Conservation (phyloP, 2,888 invertebrate species). For the Pyrgus malvae region DNA sequence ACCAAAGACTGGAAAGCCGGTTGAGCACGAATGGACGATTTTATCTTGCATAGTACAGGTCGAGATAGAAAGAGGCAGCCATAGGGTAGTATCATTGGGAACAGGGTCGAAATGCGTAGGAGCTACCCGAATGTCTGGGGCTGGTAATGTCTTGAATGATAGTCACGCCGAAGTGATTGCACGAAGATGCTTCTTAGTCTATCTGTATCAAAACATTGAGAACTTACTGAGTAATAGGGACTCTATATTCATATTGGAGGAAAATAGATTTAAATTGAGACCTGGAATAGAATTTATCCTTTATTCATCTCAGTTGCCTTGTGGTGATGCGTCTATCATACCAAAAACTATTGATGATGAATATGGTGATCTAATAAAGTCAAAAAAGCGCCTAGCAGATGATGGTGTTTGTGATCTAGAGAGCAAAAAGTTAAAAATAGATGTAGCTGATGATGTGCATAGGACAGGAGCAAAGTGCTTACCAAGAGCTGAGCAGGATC, state of each 20-base stretch:
- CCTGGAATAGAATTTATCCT: conserved; percentile 87
- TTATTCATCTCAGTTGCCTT: conserved; percentile 93
- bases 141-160: conserved; percentile 90
- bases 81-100: conserved; percentile 89
- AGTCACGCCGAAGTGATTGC: conserved; percentile 96
- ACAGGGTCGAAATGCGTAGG: conserved; percentile 97
- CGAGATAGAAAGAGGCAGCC: conserved; percentile 49
- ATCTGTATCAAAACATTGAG: conserved; percentile 85
- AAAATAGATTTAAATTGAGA: conserved; percentile 74
- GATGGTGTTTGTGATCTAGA: conserved; percentile 41
- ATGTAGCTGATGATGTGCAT: conserved; percentile 63
- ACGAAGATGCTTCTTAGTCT: conserved; percentile 90
- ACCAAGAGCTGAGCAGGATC: conserved; percentile 79
- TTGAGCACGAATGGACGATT: conserved; percentile 90
- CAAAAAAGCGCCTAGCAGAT: conserved; percentile 46
- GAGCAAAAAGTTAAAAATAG: conserved; percentile 42
- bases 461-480: conserved; percentile 96
- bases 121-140: conserved; percentile 81
- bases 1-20: conserved; percentile 92
- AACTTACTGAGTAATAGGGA: conserved; percentile 49
- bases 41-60: conserved; percentile 87
- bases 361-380: conserved; percentile 52
- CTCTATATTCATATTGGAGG: conserved; percentile 54
- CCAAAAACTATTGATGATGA: conserved; percentile 70
- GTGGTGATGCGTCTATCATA: conserved; percentile 96